Conservation (phyloP, 2,797 vertebrate genomes). For the Octomys mimax region DNA sequence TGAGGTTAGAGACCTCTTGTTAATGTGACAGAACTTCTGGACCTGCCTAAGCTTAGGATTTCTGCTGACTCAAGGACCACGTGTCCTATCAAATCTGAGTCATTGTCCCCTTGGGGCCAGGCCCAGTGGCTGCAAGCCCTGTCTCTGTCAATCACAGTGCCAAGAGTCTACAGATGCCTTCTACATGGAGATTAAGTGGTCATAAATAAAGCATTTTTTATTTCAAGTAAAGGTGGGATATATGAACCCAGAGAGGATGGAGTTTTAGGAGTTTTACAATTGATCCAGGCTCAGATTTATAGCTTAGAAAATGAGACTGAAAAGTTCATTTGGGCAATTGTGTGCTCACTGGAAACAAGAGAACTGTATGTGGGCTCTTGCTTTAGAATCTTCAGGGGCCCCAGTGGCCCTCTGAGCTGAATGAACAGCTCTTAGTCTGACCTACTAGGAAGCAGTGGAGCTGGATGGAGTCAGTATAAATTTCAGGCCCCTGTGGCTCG, state of each 20-base stretch:
- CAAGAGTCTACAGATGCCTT: background rate
- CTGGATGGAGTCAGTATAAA: background rate
- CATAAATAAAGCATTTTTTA: background rate
- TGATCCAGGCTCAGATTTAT: background rate
- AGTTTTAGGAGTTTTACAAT: conserved; percentile 7
- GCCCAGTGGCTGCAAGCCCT: background rate
- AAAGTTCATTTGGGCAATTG: background rate
- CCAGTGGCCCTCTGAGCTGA: background rate
- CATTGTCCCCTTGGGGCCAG: accelerated
- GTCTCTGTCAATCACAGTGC: background rate
- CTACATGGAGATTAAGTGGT: background rate
- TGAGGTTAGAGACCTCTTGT: background rate
- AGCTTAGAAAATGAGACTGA: background rate
- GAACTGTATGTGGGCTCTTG: background rate
- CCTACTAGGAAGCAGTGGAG: background rate
- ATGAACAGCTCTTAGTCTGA: background rate
- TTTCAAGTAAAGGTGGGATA: background rate
- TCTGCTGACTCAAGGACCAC: background rate
- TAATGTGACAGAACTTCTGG: background rate
- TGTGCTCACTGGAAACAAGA: background rate
- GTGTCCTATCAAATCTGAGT: background rate
- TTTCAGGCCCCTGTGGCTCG: background rate
- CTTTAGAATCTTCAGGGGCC: background rate
- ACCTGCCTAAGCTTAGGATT: background rate
- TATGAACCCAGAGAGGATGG: background rate